Percentiles rank a stretch among this genome's conserved stretches.
phyloP scores from a whole-genome alignment of 2,888 invertebrate genomes.

The Tanytarsus gracilentus region DNA sequence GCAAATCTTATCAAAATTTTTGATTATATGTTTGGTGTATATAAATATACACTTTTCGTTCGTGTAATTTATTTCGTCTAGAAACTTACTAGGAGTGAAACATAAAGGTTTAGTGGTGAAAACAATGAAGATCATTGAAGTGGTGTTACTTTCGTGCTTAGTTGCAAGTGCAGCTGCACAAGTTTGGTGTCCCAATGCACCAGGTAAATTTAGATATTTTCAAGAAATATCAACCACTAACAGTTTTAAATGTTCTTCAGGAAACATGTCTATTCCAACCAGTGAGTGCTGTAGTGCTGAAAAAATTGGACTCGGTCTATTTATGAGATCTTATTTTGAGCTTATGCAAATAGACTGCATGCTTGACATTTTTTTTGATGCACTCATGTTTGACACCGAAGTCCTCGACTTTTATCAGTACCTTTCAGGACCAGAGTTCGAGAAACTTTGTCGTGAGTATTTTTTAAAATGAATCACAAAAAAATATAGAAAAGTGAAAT shows the following conservation, averaged over 20 bases:
- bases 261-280: too few species aligned
- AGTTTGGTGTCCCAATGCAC: conserved; percentile 1
- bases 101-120: background rate
- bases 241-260: too few species aligned
- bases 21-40: too few species aligned
- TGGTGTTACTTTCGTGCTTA: background rate
- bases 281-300: background rate
- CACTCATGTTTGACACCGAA: conserved; percentile 30
- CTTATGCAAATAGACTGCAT: conserved; percentile 29
- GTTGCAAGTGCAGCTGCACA: background rate
- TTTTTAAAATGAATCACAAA: background rate
- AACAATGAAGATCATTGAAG: conserved; percentile 1
- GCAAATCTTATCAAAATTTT: too few species aligned
- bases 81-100: too few species aligned
- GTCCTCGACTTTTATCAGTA: conserved; percentile 30
- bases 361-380: conserved; percentile 27
- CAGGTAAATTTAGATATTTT: background rate
- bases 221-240: too few species aligned
- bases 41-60: too few species aligned
- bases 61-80: too few species aligned
- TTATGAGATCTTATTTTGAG: conserved; percentile 25
- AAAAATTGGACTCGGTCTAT: conserved; percentile 27
- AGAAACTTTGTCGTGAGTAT: conserved; percentile 8
- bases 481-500: too few species aligned
- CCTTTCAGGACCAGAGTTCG: conserved; percentile 29